Percentiles rank a stretch among this genome's conserved stretches.
phyloP scores from a whole-genome alignment of 2,888 invertebrate species.

The Corythucha ciliata region DNA sequence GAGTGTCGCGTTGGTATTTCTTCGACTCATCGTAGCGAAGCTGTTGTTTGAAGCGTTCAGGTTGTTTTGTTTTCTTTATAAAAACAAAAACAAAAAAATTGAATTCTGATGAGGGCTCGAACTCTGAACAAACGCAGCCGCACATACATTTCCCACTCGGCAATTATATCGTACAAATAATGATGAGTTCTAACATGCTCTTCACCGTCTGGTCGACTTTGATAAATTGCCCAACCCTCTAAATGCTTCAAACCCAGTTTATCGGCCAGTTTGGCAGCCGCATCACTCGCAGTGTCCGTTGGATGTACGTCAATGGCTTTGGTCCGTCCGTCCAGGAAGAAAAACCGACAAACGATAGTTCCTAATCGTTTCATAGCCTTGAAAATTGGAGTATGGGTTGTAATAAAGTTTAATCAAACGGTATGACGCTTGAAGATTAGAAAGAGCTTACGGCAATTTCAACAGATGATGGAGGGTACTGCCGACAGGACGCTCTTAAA shows the following conservation, averaged over 20 bases:
- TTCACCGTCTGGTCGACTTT: slow-evolving; percentile 75
- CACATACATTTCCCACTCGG: slow-evolving; percentile 83
- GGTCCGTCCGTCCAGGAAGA: slow-evolving; percentile 88
- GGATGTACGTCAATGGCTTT: slow-evolving; percentile 94
- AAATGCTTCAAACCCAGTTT: slow-evolving; percentile 72
- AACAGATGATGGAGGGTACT: slow-evolving; percentile 80
- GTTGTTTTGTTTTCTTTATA: slow-evolving; percentile 49
- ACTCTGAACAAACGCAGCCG: no score
- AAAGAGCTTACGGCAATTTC: slow-evolving; percentile 71
- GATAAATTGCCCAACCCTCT: slow-evolving; percentile 93
- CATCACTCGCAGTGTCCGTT: slow-evolving; percentile 85
- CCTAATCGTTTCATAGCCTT: slow-evolving; percentile 86
- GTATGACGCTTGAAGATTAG: background rate
- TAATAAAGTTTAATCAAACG: background rate
- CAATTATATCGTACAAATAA: slow-evolving; percentile 87
- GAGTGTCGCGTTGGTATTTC: slow-evolving; percentile 55
- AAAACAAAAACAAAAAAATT: slow-evolving; percentile 8
- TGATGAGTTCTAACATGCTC: slow-evolving; percentile 85
- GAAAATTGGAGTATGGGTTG: background rate
- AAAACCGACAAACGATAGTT: slow-evolving; percentile 86
- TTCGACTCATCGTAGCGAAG: slow-evolving; percentile 48
- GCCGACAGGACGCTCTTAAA: slow-evolving; percentile 68
- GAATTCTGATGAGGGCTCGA: no score
- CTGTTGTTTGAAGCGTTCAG: slow-evolving; percentile 46
- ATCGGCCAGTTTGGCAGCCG: slow-evolving; percentile 78